phyloP scores from a whole-genome alignment of 92 coral and sea anemone genomes.

The Desmophyllum pertusum region DNA sequence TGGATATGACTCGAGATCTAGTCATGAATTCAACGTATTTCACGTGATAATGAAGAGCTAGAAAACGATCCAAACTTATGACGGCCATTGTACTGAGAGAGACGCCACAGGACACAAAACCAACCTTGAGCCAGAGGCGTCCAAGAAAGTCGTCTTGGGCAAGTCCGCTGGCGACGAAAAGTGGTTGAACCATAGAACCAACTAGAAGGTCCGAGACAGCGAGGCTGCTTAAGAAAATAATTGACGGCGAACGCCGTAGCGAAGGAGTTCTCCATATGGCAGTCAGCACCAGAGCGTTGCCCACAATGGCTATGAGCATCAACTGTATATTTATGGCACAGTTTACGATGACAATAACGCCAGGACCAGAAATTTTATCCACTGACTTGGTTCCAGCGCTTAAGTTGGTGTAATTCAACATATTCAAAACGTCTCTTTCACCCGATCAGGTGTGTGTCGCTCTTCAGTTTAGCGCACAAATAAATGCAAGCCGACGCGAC shows the following conservation, averaged over 20 bases:
- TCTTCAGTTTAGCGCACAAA: no score
- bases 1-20: background rate
- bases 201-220: conserved; percentile 34
- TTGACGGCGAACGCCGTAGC: background rate
- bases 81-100: conserved; percentile 19
- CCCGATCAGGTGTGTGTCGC: no score
- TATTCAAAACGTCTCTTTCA: no score
- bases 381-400: background rate
- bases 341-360: background rate
- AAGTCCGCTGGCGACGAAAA: conserved; percentile 6
- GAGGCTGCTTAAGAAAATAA: background rate
- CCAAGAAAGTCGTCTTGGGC: background rate
- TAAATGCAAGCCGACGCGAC: background rate
- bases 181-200: conserved; percentile 10
- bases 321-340: conserved; percentile 5
- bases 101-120: conserved; percentile 10
- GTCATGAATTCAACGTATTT: conserved; percentile 20
- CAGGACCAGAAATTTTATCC: background rate
- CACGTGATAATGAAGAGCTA: conserved; percentile 29
- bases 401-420: background rate
- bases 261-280: conserved; percentile 16
- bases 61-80: conserved; percentile 21
- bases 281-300: background rate
- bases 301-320: background rate
- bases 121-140: background rate